Conservation (phyloP, 2,113 vertebrate genomes). For the Tauraco erythrolophus region DNA sequence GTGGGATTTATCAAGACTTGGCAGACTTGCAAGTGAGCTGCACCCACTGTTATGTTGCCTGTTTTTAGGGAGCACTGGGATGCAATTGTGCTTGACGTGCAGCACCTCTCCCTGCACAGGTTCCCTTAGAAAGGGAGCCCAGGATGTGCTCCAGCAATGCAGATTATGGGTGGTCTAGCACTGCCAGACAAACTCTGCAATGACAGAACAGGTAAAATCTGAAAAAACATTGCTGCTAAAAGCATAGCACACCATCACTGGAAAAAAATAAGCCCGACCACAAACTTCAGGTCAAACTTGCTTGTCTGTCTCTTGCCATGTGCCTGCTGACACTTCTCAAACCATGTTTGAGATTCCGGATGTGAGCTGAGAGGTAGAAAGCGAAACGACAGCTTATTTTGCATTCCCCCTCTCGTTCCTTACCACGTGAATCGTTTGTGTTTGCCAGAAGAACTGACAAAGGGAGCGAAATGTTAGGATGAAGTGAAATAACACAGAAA, state of each 20-base stretch:
- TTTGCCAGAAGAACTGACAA: constrained; percentile 18
- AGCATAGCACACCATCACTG: accelerated
- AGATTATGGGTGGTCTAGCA: not conserved
- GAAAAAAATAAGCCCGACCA: not conserved
- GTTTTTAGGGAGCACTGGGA: not conserved
- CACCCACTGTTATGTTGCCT: not conserved
- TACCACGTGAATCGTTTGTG: not conserved
- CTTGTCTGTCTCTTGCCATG: not conserved
- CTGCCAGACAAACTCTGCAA: not conserved
- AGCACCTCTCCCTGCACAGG: not conserved
- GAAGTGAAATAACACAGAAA: constrained; percentile 39
- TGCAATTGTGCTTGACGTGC: not conserved
- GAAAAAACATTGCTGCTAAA: not conserved
- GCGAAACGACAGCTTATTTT: constrained; percentile 18
- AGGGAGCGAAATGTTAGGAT: constrained; percentile 33
- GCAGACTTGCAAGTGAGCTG: not conserved
- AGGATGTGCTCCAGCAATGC: not conserved
- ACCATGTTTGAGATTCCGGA: not conserved
- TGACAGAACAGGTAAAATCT: not conserved
- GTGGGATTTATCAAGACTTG: not conserved
- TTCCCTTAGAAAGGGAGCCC: not conserved
- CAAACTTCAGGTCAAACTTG: not conserved
- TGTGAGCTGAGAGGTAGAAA: not conserved
- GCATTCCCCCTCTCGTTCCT: constrained; percentile 8
- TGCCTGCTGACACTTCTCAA: not conserved